Evolutionary conservation across 2,888 invertebrate genomes (phyloP).

Genomic region (Nycteola revayana): DNA sequence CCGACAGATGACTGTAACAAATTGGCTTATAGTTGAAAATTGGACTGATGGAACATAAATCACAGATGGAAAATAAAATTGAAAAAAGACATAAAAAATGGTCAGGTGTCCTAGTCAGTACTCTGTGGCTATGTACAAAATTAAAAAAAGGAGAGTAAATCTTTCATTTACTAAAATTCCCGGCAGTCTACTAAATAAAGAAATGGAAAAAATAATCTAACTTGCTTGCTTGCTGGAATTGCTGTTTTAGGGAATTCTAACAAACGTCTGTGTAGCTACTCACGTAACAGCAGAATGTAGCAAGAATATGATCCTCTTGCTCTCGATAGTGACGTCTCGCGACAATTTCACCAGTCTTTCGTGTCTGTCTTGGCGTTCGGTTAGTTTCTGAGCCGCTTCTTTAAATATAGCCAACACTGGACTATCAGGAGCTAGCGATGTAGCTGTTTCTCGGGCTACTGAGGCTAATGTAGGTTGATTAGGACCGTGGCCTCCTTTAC

Average conservation of each 20-base stretch:
- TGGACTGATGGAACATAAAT: too few species aligned
- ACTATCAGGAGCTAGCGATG: constrained; percentile 60
- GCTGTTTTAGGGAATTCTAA: too few species aligned
- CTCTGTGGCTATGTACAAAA: too few species aligned
- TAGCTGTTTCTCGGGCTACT: constrained; percentile 52
- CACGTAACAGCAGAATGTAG: constrained; percentile 87
- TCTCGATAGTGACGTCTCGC: constrained; percentile 93
- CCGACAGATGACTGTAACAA: too few species aligned
- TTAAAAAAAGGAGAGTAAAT: too few species aligned
- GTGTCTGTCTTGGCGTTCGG: constrained; percentile 90
- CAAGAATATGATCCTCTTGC: constrained; percentile 93
- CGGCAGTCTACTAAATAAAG: too few species aligned
- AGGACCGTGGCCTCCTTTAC: constrained; percentile 20
- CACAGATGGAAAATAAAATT: too few species aligned
- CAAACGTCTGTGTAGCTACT: constrained; percentile 37
- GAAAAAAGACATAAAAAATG: neutral
- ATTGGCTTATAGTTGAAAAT: too few species aligned
- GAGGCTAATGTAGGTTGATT: constrained; percentile 47
- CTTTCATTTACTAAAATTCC: too few species aligned
- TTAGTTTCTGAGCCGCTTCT: constrained; percentile 84
- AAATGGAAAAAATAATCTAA: too few species aligned
- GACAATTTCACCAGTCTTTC: constrained; percentile 91
- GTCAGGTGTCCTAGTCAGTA: too few species aligned
- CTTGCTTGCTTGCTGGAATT: too few species aligned
- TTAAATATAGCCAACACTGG: constrained; percentile 84